Conservation (phyloP, 2,113 vertebrate genomes). For the Alligator sinensis region DNA sequence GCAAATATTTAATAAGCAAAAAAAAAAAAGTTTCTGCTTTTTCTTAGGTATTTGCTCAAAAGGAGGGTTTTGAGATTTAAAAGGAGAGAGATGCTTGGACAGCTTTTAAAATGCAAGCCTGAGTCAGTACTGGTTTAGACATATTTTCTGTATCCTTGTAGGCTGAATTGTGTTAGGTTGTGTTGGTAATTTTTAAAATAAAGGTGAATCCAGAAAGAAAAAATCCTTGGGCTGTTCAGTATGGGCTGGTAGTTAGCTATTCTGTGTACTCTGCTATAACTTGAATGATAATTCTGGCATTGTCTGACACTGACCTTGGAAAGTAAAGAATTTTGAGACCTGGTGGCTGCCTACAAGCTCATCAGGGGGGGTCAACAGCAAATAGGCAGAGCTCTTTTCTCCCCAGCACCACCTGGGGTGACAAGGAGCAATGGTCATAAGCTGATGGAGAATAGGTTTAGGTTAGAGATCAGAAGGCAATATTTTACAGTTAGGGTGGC, state of each 20-base stretch:
- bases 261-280: constrained; percentile 56
- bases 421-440: too few species aligned
- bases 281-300: constrained; percentile 51
- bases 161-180: constrained; percentile 1
- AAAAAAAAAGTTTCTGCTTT: neutral
- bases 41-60: neutral
- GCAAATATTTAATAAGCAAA: neutral
- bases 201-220: neutral
- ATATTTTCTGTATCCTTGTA: neutral
- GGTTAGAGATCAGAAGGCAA: too few species aligned
- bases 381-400: too few species aligned
- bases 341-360: too few species aligned
- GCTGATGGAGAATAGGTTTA: too few species aligned
- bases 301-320: constrained; percentile 21
- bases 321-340: constrained; percentile 70
- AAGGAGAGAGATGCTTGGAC: neutral
- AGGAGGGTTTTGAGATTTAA: neutral
- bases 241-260: constrained; percentile 45
- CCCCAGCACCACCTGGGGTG: too few species aligned
- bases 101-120: neutral
- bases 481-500: too few species aligned
- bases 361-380: too few species aligned
- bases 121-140: neutral
- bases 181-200: neutral
- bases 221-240: constrained; percentile 32